Evolutionary conservation across 1,140 invertebrate genomes (phyloP).

Genomic region (Apis cerana): DNA sequence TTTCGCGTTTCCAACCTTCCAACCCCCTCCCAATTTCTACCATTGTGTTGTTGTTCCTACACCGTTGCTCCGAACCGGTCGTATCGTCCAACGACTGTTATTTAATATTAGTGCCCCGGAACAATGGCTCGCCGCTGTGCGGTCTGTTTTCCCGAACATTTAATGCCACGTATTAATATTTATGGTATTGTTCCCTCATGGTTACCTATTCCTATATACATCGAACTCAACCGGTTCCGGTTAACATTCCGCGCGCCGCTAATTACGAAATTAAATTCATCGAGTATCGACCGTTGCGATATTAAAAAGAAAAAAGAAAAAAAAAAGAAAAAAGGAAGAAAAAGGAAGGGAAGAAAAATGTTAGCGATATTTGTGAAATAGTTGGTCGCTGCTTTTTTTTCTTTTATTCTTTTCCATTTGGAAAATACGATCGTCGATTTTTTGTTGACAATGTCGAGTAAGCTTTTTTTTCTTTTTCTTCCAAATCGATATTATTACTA

Average conservation of each 20-base stretch:
- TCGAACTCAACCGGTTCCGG: constrained; percentile 10
- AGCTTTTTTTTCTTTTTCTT: too few species aligned
- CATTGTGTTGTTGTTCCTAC: background rate
- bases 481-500: too few species aligned
- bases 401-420: too few species aligned
- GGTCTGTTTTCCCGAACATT: constrained; percentile 34
- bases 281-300: too few species aligned
- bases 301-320: too few species aligned
- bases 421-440: too few species aligned
- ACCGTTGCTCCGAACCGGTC: background rate
- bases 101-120: constrained; percentile 30
- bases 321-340: too few species aligned
- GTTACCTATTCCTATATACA: background rate
- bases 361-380: too few species aligned
- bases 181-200: constrained; percentile 26
- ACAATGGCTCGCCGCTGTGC: background rate
- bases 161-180: constrained; percentile 39
- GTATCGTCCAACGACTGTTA: constrained; percentile 22
- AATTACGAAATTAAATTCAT: constrained; percentile 34
- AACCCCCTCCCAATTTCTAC: background rate
- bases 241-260: background rate
- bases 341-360: too few species aligned
- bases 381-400: too few species aligned
- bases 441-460: too few species aligned
- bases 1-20: background rate